Evolutionary conservation across 2,888 invertebrate species (phyloP).

Genomic region (Idaea biselata): DNA sequence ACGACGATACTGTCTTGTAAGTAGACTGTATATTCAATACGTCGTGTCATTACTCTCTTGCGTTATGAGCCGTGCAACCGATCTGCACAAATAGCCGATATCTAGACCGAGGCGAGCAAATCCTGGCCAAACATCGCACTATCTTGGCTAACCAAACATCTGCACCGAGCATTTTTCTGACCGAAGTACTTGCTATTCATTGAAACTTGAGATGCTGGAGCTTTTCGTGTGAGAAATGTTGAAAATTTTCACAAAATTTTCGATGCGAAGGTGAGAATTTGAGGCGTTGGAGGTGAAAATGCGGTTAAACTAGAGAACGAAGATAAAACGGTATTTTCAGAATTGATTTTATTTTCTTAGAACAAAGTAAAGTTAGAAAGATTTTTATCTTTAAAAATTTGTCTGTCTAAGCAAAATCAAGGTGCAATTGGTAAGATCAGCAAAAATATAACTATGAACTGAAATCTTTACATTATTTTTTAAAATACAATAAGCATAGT

Average conservation of each 20-base stretch:
- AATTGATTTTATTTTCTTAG: neutral
- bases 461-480: neutral
- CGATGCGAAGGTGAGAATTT: neutral
- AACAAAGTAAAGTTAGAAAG: neutral
- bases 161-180: neutral
- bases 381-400: neutral
- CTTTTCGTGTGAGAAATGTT: neutral
- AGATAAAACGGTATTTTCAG: neutral
- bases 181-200: neutral
- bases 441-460: neutral
- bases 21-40: neutral
- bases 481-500: neutral
- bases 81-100: slow-evolving; percentile 1
- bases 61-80: neutral
- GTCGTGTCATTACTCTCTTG: neutral
- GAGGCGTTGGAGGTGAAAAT: neutral
- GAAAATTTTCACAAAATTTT: neutral
- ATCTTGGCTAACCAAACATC: neutral
- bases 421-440: neutral
- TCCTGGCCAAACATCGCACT: neutral
- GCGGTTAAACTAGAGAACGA: neutral
- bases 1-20: neutral
- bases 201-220: neutral
- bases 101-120: neutral
- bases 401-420: neutral